Percentiles rank a stretch among this genome's conserved stretches.
phyloP scores from a whole-genome alignment of 2,888 invertebrate species.

The Polietes domitor region DNA sequence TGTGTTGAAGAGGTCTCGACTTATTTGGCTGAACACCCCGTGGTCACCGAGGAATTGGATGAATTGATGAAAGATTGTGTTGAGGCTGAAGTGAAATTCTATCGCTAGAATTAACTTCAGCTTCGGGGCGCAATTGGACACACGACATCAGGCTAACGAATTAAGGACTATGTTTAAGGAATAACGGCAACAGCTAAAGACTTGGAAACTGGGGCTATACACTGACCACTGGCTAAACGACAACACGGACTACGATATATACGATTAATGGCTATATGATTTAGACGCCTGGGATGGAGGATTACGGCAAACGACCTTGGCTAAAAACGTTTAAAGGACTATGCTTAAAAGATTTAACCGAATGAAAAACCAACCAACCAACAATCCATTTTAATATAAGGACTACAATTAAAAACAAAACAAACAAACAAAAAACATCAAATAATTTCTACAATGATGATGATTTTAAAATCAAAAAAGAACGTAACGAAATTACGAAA shows the following conservation, averaged over 20 bases:
- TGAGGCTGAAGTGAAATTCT: slow-evolving; percentile 86
- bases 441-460: slow-evolving; percentile 7
- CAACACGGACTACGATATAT: not conserved
- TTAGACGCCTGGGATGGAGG: not conserved
- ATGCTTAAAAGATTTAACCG: not conserved
- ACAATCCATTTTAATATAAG: not conserved
- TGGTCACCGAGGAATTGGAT: slow-evolving; percentile 83
- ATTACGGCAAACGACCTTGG: not conserved
- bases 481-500: slow-evolving; percentile 10
- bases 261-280: not conserved
- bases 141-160: slow-evolving; percentile 11
- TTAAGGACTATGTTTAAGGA: not conserved
- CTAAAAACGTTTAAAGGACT: not conserved
- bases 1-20: slow-evolving; percentile 83
- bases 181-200: not conserved
- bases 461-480: slow-evolving; percentile 10
- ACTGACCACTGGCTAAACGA: not conserved
- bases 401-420: not conserved
- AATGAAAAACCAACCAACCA: not conserved
- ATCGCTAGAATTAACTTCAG: slow-evolving; percentile 80
- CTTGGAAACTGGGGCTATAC: slow-evolving; percentile 17
- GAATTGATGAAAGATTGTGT: slow-evolving; percentile 86
- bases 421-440: slow-evolving; percentile 4
- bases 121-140: not conserved
- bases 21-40: slow-evolving; percentile 81